Percentiles rank a stretch among this genome's conserved stretches.
Evolutionary conservation across 2,888 invertebrate species (phyloP).

Genomic region (Oligia latruncula): DNA sequence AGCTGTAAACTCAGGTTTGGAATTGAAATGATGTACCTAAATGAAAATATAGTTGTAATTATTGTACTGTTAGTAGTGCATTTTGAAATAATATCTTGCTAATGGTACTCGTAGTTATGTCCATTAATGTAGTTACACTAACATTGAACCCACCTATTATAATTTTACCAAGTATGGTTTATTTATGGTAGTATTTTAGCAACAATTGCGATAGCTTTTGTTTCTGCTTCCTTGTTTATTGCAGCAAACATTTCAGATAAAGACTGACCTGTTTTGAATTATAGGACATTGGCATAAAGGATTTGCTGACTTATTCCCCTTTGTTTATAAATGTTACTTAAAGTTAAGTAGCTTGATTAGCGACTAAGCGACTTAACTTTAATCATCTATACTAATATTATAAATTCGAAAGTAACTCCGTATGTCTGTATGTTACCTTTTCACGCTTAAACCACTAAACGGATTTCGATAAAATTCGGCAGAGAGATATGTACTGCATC

Average conservation of each 20-base stretch:
- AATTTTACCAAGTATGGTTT: background rate
- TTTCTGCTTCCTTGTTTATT: background rate
- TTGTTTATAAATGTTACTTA: background rate
- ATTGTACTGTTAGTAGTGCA: background rate
- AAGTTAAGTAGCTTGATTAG: too few relatives aligned
- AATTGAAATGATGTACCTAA: background rate
- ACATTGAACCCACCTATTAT: background rate
- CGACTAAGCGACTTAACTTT: too few relatives aligned
- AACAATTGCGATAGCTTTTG: background rate
- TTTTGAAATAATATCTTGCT: conserved; percentile 19
- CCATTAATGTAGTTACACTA: conserved; percentile 13
- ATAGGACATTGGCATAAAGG: background rate
- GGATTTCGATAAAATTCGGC: too few relatives aligned
- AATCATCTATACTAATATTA: too few relatives aligned
- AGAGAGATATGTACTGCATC: too few relatives aligned
- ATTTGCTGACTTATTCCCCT: background rate
- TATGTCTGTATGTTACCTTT: too few relatives aligned
- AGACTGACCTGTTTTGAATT: background rate
- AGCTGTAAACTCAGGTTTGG: background rate
- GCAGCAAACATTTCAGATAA: background rate
- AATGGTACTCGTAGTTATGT: background rate
- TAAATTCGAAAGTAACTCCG: too few relatives aligned
- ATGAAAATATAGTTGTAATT: conserved; percentile 17
- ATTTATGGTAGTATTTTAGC: too few relatives aligned
- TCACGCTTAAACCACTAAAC: too few relatives aligned